Conservation (phyloP, 2,888 invertebrate genomes). For the Mythimna loreyi region DNA sequence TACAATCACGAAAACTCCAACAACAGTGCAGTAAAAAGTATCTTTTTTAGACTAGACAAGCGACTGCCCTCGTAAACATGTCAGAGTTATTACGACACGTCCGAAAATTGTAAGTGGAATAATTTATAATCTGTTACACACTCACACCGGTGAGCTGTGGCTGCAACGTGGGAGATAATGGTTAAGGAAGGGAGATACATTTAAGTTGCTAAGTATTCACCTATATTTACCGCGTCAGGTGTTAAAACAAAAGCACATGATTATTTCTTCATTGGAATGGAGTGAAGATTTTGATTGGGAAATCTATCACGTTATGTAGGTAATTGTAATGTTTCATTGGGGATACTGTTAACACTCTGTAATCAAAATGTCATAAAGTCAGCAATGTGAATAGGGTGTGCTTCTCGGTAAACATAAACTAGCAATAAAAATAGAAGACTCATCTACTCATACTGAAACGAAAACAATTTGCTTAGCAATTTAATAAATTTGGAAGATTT, state of each 20-base stretch:
- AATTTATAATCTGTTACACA: constrained; percentile 35
- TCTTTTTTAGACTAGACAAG: constrained; percentile 55
- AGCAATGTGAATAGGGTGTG: constrained; percentile 9
- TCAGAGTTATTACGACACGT: constrained; percentile 51
- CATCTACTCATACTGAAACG: background rate
- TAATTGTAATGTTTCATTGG: constrained; percentile 22
- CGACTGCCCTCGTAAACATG: constrained; percentile 52
- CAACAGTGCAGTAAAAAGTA: constrained; percentile 54
- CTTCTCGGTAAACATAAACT: constrained; percentile 18
- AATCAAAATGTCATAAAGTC: constrained; percentile 32
- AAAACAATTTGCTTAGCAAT: constrained; percentile 8
- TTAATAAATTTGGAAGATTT: background rate
- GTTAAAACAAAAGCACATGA: constrained; percentile 74
- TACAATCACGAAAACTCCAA: constrained; percentile 63
- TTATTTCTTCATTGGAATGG: constrained; percentile 16
- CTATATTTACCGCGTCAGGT: constrained; percentile 72
- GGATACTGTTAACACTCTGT: constrained; percentile 14
- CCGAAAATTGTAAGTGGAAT: constrained; percentile 42
- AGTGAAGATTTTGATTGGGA: constrained; percentile 48
- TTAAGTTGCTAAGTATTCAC: constrained; percentile 36
- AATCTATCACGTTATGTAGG: background rate
- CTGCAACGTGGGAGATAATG: constrained; percentile 20
- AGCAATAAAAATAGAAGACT: constrained; percentile 23
- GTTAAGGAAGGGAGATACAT: constrained; percentile 23
- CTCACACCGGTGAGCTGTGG: constrained; percentile 10